Conservation (phyloP, 2,113 vertebrate species). For the Oxyura jamaicensis region DNA sequence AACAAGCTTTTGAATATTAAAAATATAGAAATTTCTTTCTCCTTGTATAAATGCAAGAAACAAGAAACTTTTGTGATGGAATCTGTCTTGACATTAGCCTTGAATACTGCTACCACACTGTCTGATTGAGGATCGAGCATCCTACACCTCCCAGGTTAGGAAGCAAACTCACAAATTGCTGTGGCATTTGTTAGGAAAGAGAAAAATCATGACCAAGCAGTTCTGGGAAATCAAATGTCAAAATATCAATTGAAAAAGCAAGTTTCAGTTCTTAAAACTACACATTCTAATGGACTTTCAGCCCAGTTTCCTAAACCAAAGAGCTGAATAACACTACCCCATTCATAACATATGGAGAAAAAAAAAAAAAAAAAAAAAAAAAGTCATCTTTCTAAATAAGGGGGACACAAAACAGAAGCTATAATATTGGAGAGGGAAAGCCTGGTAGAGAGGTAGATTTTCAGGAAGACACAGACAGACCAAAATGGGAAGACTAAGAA, state of each 20-base stretch:
- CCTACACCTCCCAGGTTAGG: not conserved
- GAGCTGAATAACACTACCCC: not conserved
- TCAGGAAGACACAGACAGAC: not conserved
- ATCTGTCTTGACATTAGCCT: not conserved
- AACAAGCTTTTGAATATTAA: not conserved
- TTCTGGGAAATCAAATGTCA: not conserved
- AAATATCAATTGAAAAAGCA: not conserved
- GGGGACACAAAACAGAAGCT: not conserved
- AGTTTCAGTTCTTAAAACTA: not conserved
- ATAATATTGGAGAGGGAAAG: rapidly evolving
- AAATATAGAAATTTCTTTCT: not conserved
- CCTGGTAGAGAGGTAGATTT: not conserved
- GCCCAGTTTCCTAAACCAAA: not conserved
- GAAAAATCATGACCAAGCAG: not conserved
- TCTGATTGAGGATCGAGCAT: not conserved
- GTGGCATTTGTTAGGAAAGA: not conserved
- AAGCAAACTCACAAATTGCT: not conserved
- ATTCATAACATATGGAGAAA: not conserved
- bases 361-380: not conserved
- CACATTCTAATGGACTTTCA: not conserved
- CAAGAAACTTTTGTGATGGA: not conserved
- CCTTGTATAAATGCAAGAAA: not conserved
- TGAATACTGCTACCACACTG: not conserved
- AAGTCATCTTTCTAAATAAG: not conserved
- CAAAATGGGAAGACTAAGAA: not conserved